Base-by-base conservation (phyloP, 2,113 vertebrate genomes). In the Oreocharis arfaki region DNA sequence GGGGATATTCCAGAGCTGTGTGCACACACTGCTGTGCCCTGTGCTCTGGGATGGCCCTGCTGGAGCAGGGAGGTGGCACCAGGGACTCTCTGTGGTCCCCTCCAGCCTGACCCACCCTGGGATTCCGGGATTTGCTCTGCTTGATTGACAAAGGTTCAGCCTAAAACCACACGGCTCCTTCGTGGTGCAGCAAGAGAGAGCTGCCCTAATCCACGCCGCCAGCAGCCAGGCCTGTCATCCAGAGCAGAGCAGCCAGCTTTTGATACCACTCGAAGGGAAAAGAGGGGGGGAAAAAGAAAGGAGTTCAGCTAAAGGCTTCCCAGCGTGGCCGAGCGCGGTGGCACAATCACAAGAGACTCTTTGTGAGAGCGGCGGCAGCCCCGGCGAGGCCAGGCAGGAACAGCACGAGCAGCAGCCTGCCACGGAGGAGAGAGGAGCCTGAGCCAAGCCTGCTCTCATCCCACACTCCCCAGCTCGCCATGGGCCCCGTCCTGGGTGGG, bases 331-430 rank as follows among this genome's bases (percentile, higher is more conserved):
- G 24, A 52, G 88, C 1, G 13, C 2, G 0, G 78, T 3, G 3
- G 63, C 6, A 44, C 73, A 93, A 11, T 12, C 76, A 95, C 94
- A 96, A 94, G 91, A 70, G 95, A 9, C 44, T 84, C 91, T 96
- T 96, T 97, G 90, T 96, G 85, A 57, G 46, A 20, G 14, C 24
- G 70, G 37, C 61, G 55, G 73, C 47, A 76, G 59, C 37, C 78
- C 50, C 0, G 0, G 27, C 47, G 49, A 82, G 80, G 75, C 35
- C 23, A 86, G 59, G 84, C 55, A 59, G 26, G 20, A 28, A 17
- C 39, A 80, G 61, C 41, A 17, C 2, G 5, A 24, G 6, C 39
- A 92, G 82, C 41, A 63, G 70, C 52, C 49, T 75, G 35, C 76
- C 50, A 26, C 3, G 11, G 81, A 76, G 56, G 6, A 81, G 68